A percentile compares a stretch with the other conserved stretches of the same genome.
Conservation (phyloP, 2,797 vertebrate genomes). For the Parauchenoglanis punctatus region DNA sequence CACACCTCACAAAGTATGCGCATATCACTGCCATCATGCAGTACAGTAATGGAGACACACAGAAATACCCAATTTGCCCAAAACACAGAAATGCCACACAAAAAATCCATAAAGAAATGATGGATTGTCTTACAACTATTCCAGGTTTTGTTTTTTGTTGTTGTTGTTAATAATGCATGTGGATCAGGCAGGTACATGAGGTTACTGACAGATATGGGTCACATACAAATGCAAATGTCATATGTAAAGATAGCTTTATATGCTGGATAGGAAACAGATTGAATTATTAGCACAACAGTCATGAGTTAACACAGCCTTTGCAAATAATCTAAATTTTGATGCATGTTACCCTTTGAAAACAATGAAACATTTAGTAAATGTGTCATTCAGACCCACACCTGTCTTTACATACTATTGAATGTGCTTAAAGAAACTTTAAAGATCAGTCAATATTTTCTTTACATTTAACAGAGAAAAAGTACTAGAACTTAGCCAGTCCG, state of each 20-base stretch:
- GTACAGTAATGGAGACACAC: not conserved
- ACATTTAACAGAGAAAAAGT: not conserved
- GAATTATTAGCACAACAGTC: not conserved
- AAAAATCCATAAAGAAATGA: not conserved
- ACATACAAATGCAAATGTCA: not conserved
- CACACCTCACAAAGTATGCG: not conserved
- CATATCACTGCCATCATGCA: slow-evolving; percentile 6
- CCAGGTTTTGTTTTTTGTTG: not conserved
- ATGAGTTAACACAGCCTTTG: not conserved
- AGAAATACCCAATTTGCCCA: not conserved
- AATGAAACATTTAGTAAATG: not conserved
- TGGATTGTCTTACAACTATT: not conserved
- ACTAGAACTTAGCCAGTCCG: not conserved
- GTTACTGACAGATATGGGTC: not conserved
- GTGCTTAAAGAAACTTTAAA: not conserved
- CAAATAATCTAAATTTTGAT: not conserved
- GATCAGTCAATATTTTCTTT: not conserved
- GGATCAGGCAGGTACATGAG: not conserved
- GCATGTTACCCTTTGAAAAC: too few species aligned
- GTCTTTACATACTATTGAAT: not conserved
- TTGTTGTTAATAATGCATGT: not conserved
- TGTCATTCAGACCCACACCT: not conserved
- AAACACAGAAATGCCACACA: not conserved
- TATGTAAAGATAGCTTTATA: not conserved
- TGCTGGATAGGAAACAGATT: not conserved